Conservation (phyloP, 2,888 invertebrate species). For the Nebria salina region DNA sequence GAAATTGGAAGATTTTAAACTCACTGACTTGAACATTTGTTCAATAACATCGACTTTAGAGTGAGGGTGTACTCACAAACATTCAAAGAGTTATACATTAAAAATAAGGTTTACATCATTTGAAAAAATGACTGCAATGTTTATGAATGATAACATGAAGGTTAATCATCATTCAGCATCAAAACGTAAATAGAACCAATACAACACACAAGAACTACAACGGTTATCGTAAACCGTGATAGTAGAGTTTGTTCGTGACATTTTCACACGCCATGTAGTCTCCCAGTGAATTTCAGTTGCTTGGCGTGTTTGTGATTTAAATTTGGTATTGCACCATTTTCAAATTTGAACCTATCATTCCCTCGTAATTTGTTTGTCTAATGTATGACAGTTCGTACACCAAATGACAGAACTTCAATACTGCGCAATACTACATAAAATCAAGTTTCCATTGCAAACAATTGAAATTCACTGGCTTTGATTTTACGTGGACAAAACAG, state of each 20-base stretch:
- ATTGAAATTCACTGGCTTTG: constrained; percentile 46
- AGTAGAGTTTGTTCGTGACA: neutral
- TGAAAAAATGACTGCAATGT: constrained; percentile 6
- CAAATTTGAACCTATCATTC: constrained; percentile 59
- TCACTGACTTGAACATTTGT: neutral
- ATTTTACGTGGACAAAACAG: constrained; percentile 46
- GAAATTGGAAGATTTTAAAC: neutral
- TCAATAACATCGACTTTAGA: neutral
- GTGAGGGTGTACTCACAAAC: neutral
- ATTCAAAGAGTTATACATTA: neutral
- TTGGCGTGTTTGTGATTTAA: constrained; percentile 55
- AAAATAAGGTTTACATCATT: neutral
- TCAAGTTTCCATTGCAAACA: constrained; percentile 48
- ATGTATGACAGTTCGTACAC: constrained; percentile 38
- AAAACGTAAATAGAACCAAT: neutral
- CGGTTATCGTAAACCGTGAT: neutral
- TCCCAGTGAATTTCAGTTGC: constrained; percentile 31
- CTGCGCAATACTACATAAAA: constrained; percentile 35
- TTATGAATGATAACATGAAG: neutral
- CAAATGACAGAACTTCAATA: constrained; percentile 48
- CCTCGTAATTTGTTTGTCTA: constrained; percentile 47
- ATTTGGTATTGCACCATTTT: constrained; percentile 61
- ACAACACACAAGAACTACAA: neutral
- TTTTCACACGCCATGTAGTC: neutral
- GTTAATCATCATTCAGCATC: constrained; percentile 7